These are phyloP conservation scores for Pygoscelis adeliae DNA, from an alignment of 2,113 vertebrate species.

Conservation along the genomic window DNA sequence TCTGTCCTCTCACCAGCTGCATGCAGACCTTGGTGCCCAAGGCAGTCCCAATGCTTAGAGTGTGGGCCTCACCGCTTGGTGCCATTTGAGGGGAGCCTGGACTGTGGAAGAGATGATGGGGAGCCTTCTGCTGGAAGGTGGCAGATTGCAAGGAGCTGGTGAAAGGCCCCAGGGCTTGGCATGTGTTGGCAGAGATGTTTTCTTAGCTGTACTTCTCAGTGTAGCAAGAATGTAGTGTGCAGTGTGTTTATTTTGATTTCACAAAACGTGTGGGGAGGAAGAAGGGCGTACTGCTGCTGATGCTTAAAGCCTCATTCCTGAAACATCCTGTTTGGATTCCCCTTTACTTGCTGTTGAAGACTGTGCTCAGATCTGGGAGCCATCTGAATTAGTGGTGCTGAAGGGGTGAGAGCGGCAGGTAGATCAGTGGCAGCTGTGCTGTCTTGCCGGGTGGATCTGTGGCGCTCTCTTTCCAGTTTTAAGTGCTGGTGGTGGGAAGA, in stretches of 20 bases:
- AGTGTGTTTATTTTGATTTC: background rate
- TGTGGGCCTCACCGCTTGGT: rapidly evolving
- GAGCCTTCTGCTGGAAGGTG: background rate
- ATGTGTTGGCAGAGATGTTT: background rate
- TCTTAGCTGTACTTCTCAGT: background rate
- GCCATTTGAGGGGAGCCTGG: background rate
- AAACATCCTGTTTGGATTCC: background rate
- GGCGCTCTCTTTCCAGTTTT: rapidly evolving
- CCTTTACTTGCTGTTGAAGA: background rate
- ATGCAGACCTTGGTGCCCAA: background rate
- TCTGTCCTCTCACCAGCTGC: background rate
- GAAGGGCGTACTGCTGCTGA: background rate
- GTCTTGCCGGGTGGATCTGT: rapidly evolving
- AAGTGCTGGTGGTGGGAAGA: no score
- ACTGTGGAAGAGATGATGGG: background rate
- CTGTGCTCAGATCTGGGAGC: background rate
- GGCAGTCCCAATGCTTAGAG: background rate
- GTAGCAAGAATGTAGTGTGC: background rate
- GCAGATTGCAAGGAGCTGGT: background rate
- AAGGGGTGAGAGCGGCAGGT: background rate
- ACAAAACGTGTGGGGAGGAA: background rate
- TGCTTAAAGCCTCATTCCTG: background rate
- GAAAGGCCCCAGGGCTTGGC: background rate
- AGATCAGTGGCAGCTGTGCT: background rate
- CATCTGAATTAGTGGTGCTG: background rate